Conservation (phyloP, 2,797 vertebrate species). For the Epinephelus malabaricus region DNA sequence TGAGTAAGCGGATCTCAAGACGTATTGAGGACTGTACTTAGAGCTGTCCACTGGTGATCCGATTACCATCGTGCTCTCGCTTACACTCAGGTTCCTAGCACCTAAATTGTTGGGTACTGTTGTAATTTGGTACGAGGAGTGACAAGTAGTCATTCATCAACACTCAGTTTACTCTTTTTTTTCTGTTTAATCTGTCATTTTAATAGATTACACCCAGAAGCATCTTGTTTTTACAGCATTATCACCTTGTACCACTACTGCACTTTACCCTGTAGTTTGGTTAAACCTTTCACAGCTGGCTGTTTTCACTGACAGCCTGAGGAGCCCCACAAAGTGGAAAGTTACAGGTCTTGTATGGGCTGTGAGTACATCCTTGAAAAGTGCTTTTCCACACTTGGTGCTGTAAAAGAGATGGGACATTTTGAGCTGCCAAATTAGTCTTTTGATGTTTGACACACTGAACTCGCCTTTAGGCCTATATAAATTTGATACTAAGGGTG, state of each 20-base stretch:
- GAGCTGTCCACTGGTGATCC: no score
- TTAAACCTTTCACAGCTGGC: neutral
- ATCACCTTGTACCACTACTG: neutral
- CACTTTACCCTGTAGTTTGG: neutral
- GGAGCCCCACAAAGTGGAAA: neutral
- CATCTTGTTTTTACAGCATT: neutral
- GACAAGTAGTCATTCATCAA: neutral
- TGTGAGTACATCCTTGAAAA: constrained; percentile 4
- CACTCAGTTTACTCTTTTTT: neutral
- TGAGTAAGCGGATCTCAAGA: no score
- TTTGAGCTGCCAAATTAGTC: constrained; percentile 1
- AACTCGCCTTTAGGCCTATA: neutral
- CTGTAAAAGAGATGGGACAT: constrained; percentile 6
- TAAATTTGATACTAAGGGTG: no score
- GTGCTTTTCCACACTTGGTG: neutral
- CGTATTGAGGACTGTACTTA: no score
- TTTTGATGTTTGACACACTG: constrained; percentile 12
- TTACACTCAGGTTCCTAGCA: no score
- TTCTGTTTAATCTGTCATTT: neutral
- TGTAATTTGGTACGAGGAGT: neutral
- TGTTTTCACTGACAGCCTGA: constrained; percentile 4
- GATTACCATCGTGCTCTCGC: no score
- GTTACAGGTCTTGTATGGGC: neutral
- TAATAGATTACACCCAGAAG: neutral
- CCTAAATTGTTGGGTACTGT: neutral